Evolutionary conservation across 2,113 vertebrate species (phyloP).

Genomic region (Heptranchias perlo): DNA sequence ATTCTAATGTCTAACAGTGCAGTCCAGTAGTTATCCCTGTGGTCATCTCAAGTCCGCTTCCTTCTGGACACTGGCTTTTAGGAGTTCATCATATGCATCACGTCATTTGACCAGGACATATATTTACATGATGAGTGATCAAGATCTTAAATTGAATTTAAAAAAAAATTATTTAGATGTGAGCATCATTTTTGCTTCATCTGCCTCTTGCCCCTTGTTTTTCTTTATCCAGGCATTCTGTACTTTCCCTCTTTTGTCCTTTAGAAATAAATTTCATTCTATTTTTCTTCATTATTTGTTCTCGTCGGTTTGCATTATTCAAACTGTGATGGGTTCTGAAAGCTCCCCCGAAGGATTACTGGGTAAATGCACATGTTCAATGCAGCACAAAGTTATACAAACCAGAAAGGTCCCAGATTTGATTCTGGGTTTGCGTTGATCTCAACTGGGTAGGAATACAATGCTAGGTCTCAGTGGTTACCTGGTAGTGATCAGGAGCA

Average conservation of each 20-base stretch:
- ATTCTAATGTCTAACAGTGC: constrained; percentile 3
- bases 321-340: not conserved
- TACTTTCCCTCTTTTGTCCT: not conserved
- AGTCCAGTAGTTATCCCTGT: not conserved
- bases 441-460: no score
- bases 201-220: not conserved
- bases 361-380: not conserved
- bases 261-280: not conserved
- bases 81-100: not conserved
- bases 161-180: not conserved
- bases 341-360: not conserved
- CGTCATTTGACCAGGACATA: not conserved
- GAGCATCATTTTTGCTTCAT: not conserved
- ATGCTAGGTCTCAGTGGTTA: no score
- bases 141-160: not conserved
- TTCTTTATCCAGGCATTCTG: not conserved
- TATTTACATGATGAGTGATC: not conserved
- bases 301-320: not conserved
- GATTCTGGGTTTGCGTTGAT: not conserved
- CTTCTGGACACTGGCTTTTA: not conserved
- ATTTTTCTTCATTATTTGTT: not conserved
- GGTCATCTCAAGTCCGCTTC: not conserved
- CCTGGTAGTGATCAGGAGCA: no score
- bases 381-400: not conserved
- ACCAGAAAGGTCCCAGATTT: not conserved